Base-by-base conservation (phyloP, 2,888 invertebrate species). In the Meta bourneti region DNA sequence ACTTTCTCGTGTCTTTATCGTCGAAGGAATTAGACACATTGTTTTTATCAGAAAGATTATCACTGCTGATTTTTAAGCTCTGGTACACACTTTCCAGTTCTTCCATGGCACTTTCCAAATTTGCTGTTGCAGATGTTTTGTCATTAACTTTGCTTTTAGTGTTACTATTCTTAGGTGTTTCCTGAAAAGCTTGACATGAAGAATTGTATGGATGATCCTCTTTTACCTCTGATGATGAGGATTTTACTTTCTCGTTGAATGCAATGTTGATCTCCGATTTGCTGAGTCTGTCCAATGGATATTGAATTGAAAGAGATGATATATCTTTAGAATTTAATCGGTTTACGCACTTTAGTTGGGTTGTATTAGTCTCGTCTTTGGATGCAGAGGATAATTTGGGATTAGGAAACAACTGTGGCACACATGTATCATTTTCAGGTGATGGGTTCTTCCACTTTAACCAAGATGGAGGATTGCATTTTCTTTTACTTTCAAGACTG, bases 71-170 rank as follows among this genome's bases (percentile, higher is more conserved):
- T 48, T 97, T 97, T 89, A 98, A 96, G 94, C 98, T 98, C 94
- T 98, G 97, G 93, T 95, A 95, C 94, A 98, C 98, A 19, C 97
- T 97, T 95, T 98, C 98, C 90, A 98, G 95, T 95, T 98, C 98
- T 94, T 97, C 97, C 54, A 98, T 96, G 84, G 98, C 98, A 94
- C 98, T 98, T 34, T 93, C 93, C 13, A 93, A 84, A 82, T 93
- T 93, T 70, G 89, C 90, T 16, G 93, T 82, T 19, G 85, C 89
- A 20, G 91, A 89, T 8, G 69, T 49, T 75, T 80, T 70, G 16
- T 84, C 75, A 78, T 34, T 51, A 9, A 20, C n/a, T 48, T 71
- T 20, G 34, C 51, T 86, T 48, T 70, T 51, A 6, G 54, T 16
- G 34, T 54, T 20, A 34, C 19, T 61, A 54, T 61, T 61, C 16